Percentiles rank a stretch among this genome's conserved stretches.
phyloP scores from a whole-genome alignment of 2,113 vertebrate genomes.

The Gadus macrocephalus region DNA sequence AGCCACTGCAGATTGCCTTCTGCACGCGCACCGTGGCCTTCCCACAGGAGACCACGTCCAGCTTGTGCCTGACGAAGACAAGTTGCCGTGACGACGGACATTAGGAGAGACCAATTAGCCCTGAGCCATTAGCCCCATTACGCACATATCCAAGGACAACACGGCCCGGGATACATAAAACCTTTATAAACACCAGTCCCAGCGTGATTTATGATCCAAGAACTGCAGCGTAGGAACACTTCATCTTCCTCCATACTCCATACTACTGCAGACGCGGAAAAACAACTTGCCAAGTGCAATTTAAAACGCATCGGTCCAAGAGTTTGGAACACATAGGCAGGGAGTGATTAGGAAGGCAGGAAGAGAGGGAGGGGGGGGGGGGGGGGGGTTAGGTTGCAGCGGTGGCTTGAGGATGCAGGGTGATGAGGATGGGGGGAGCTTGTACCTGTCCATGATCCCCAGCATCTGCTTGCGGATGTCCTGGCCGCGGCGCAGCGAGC shows the following conservation, averaged over 20 bases:
- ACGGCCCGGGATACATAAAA: not conserved
- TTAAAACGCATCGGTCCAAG: not conserved
- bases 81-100: no score
- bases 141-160: no score
- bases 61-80: conserved; percentile 79
- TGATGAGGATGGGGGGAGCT: no score
- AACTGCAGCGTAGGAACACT: not conserved
- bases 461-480: conserved; percentile 99
- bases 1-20: conserved; percentile 97
- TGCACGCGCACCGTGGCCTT: conserved; percentile 96
- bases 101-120: no score
- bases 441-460: conserved; percentile 96
- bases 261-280: no score
- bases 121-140: no score
- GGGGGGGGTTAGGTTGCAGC: no score
- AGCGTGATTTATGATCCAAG: not conserved
- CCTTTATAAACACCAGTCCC: not conserved
- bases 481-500: conserved; percentile 89
- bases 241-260: no score
- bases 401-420: no score
- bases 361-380: no score
- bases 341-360: not conserved
- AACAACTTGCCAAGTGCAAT: no score
- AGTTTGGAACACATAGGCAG: not conserved
- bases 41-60: conserved; percentile 96